phyloP scores from a whole-genome alignment of 2,888 invertebrate genomes.

The Meghimatium bilineatum region DNA sequence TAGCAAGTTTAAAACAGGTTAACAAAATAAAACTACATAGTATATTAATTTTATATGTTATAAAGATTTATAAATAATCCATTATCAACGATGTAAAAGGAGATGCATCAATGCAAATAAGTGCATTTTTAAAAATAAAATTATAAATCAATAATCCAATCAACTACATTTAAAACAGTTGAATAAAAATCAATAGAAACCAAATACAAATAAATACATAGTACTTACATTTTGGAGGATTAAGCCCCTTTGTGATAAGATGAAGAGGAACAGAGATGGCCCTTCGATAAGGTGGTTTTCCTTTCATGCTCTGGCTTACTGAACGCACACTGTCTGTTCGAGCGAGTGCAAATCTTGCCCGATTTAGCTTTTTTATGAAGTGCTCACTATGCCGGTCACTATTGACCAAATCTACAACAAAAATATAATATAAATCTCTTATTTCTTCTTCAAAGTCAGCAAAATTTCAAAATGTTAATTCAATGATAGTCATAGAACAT shows the following conservation, averaged over 20 bases:
- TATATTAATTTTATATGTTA: neutral
- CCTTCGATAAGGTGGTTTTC: conserved; percentile 95
- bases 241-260: conserved; percentile 68
- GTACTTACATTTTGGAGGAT: conserved; percentile 65
- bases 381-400: conserved; percentile 91
- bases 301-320: conserved; percentile 90
- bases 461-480: neutral
- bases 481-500: neutral
- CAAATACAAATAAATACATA: neutral
- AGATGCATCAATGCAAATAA: neutral
- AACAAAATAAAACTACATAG: neutral
- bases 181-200: neutral
- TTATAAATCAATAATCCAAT: neutral
- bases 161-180: neutral
- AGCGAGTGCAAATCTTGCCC: conserved; percentile 88
- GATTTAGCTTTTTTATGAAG: conserved; percentile 89
- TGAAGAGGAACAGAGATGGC: conserved; percentile 91
- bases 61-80: neutral
- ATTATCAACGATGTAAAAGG: neutral
- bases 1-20: too few relatives aligned
- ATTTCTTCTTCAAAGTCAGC: neutral
- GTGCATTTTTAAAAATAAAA: too few relatives aligned
- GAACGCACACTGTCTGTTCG: conserved; percentile 82
- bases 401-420: conserved; percentile 87
- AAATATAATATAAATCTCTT: neutral